A percentile compares a stretch with the other conserved stretches of the same genome.
Evolutionary conservation across 1,140 invertebrate species (phyloP).

Genomic region (Brachystomella parvula): DNA sequence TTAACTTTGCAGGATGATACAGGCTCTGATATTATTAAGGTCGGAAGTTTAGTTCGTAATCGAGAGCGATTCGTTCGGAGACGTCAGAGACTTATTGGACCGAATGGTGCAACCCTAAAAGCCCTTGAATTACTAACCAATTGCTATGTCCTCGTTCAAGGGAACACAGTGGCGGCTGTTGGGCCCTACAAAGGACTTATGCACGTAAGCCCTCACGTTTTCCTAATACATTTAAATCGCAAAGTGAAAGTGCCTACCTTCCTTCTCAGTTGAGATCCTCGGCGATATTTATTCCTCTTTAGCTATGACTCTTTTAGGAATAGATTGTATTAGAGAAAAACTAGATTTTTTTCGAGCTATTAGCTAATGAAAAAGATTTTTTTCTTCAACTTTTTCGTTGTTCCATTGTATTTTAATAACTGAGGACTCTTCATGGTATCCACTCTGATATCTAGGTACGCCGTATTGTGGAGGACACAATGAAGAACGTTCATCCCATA

Average conservation of each 20-base stretch:
- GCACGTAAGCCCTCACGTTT: constrained; percentile 56
- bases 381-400: too few species aligned
- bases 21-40: constrained; percentile 94
- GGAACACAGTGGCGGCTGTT: constrained; percentile 92
- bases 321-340: too few species aligned
- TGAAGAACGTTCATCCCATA: constrained; percentile 99
- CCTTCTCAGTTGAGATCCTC: too few species aligned
- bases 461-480: constrained; percentile 89
- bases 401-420: too few species aligned
- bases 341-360: too few species aligned
- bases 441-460: constrained; percentile 66
- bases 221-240: too few species aligned
- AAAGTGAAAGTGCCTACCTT: too few species aligned
- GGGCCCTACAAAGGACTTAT: constrained; percentile 91
- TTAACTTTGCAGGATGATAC: constrained; percentile 61
- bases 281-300: too few species aligned
- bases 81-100: constrained; percentile 87
- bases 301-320: too few species aligned
- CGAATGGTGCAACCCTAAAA: constrained; percentile 93
- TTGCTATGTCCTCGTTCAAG: constrained; percentile 95
- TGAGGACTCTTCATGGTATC: too few species aligned
- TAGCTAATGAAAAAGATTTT: too few species aligned
- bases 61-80: constrained; percentile 94
- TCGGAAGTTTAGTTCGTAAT: constrained; percentile 80
- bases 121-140: constrained; percentile 96